Percentiles rank a stretch among this genome's conserved stretches.
Evolutionary conservation across 2,113 vertebrate genomes (phyloP).

Genomic region (Cairina moschata): DNA sequence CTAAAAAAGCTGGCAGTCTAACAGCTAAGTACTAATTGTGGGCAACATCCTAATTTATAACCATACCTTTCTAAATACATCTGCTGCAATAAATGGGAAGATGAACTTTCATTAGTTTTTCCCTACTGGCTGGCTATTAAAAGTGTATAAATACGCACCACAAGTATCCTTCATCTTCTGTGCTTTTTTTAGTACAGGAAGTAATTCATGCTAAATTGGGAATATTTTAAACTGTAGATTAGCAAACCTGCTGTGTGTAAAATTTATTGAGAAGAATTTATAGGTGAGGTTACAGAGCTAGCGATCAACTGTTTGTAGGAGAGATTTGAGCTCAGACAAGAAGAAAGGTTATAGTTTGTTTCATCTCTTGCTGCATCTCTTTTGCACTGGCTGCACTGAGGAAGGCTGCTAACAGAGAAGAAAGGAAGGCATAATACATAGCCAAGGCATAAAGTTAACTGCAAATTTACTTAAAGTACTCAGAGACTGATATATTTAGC

Average conservation of each 20-base stretch:
- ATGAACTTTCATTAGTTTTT: conserved; percentile 10
- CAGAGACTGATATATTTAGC: background rate
- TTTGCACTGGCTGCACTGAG: background rate
- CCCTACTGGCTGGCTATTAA: background rate
- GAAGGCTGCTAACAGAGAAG: background rate
- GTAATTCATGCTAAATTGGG: background rate
- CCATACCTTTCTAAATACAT: conserved; percentile 25
- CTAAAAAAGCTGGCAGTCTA: background rate
- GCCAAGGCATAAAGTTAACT: background rate
- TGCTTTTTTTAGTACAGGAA: background rate
- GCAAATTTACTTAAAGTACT: background rate
- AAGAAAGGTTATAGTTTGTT: background rate
- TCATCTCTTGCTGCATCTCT: background rate
- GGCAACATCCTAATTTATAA: conserved; percentile 40
- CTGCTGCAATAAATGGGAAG: conserved; percentile 33
- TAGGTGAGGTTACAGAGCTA: background rate
- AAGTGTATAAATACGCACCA: conserved; percentile 1
- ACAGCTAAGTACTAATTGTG: conserved; percentile 1
- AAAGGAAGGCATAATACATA: background rate
- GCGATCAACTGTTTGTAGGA: background rate
- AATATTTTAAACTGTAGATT: background rate
- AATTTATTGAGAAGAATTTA: background rate
- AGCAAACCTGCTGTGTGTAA: background rate
- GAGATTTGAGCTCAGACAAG: background rate
- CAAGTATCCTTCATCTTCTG: background rate